Percentiles rank a stretch among this genome's conserved stretches.
Evolutionary conservation across 2,888 invertebrate genomes (phyloP).

Genomic region (Leptinotarsa haldemani): DNA sequence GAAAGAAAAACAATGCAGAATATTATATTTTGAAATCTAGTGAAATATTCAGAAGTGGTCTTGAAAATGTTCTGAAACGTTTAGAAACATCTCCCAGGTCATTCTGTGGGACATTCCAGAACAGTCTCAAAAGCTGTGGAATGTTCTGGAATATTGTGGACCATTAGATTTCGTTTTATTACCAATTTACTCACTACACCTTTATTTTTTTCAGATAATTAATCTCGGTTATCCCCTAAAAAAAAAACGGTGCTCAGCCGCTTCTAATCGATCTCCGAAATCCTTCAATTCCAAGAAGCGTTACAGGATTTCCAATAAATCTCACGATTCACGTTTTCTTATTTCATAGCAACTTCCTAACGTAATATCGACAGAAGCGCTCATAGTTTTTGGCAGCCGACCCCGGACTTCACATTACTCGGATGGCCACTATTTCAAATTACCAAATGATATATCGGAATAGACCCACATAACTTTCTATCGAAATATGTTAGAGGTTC

Average conservation of each 20-base stretch:
- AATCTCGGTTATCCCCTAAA: neutral
- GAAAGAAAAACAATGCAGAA: too few relatives aligned
- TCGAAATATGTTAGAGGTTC: constrained; percentile 39
- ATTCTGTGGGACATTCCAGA: too few relatives aligned
- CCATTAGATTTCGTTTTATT: too few relatives aligned
- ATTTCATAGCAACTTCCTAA: constrained; percentile 2
- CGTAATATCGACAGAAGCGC: constrained; percentile 7
- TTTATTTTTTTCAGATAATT: neutral
- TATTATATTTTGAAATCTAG: too few relatives aligned
- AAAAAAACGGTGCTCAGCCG: neutral
- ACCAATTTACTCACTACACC: too few relatives aligned
- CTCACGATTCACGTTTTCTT: constrained; percentile 4
- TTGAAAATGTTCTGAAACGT: too few relatives aligned
- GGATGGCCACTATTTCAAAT: constrained; percentile 38
- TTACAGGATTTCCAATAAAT: neutral
- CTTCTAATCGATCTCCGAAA: neutral
- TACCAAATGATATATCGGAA: constrained; percentile 36
- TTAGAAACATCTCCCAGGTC: too few relatives aligned
- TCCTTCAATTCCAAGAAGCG: neutral
- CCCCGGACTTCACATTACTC: constrained; percentile 29
- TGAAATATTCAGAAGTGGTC: too few relatives aligned
- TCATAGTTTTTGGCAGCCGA: constrained; percentile 33
- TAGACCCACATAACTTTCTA: constrained; percentile 33
- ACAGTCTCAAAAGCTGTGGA: too few relatives aligned
- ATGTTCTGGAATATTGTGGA: too few relatives aligned